Base-by-base conservation (phyloP, 2,888 invertebrate species). In the Daptonema setosum region DNA sequence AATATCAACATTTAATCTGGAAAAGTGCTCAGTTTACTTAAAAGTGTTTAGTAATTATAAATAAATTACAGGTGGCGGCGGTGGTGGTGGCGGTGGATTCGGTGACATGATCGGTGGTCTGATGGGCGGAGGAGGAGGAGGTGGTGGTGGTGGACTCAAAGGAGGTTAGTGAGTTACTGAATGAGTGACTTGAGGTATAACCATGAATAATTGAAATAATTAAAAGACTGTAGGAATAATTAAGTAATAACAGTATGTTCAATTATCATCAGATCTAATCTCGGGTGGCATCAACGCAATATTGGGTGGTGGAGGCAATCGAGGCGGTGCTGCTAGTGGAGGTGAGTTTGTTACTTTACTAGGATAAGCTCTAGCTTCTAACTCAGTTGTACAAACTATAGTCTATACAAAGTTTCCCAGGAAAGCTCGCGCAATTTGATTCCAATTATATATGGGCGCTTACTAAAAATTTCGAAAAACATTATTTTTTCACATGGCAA, bases 81-180 rank as follows among this genome's bases (percentile, higher is more conserved):
- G n/a, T n/a, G n/a, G n/a, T n/a, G n/a, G n/a, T n/a, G 45, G 45
- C 11, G 45, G 45, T 28, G 56, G 48, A 50, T 60, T 64, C n/a
- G 52, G 56, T 5, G 50, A 57, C 45, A 45, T 54, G 22, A 59
- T 61, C 20, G 54, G 58, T 14, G 55, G 57, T 5, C 25, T 61
- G 26, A 14, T 48, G 1, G 54, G 56, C 17, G 58, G 59, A 26
- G 57, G 59, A 50, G 35, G 52, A 35, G 41, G 57, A 25, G 59
- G 62, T 50, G 61, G 62, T 11, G 62, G 63, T 30, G 58, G 52
- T 14, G 56, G 54, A 26, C 58, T 59, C 30, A 43, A 55, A n/a
- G 58, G 60, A 3, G 50, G 26, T 47, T 41, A 25, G 24, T 47
- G 41, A 26, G 28, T 43, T 29, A 28, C 55, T 53, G 52, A 22